Evolutionary conservation across 2,113 vertebrate species (phyloP).

Genomic region (Grantiella picta): DNA sequence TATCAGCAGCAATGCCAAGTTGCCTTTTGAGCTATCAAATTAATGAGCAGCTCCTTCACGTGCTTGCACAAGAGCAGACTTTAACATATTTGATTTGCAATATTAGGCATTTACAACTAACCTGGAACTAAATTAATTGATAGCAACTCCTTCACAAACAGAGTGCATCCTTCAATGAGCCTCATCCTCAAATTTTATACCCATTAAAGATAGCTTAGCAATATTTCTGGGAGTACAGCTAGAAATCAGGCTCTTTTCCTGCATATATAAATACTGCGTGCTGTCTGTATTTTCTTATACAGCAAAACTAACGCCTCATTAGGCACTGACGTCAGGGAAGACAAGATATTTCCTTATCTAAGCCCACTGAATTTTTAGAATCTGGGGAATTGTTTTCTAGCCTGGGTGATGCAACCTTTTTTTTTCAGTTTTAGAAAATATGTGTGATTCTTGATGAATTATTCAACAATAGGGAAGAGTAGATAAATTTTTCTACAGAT

Average conservation of each 20-base stretch:
- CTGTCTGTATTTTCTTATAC: background rate
- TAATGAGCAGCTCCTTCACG: background rate
- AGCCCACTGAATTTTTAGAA: background rate
- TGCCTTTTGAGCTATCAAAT: background rate
- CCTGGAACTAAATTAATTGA: background rate
- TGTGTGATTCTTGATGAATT: constrained; percentile 5
- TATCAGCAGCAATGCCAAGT: background rate
- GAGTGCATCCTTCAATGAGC: background rate
- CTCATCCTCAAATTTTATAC: background rate
- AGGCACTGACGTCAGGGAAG: background rate
- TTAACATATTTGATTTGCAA: background rate
- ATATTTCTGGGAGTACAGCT: background rate
- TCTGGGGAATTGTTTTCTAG: background rate
- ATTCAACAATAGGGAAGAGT: background rate
- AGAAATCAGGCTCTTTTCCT: background rate
- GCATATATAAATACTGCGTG: background rate
- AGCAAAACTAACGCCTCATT: constrained; percentile 14
- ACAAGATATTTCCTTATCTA: constrained; percentile 28
- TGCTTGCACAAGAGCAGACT: background rate
- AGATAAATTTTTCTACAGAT: background rate
- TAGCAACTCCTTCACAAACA: background rate
- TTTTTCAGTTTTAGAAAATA: background rate
- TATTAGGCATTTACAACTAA: background rate
- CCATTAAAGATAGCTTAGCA: background rate
- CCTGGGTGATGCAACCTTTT: background rate